Evolutionary conservation across 2,797 vertebrate species (phyloP).

Genomic region (Myotis myotis): DNA sequence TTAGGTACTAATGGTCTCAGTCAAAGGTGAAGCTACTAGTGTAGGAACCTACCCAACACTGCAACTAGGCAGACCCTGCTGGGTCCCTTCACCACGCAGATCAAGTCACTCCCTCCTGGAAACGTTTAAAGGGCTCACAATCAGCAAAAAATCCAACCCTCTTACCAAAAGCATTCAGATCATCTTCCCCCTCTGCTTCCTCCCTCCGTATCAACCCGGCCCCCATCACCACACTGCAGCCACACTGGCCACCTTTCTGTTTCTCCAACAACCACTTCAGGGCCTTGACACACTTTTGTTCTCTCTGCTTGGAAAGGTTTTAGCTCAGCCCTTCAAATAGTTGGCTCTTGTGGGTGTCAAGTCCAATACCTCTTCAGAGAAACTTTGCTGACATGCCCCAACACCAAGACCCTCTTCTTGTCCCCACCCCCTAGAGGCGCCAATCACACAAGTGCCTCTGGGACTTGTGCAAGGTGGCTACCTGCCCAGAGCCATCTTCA

Average conservation of each 20-base stretch:
- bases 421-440: not conserved
- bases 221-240: rapidly evolving
- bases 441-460: not conserved
- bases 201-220: not conserved
- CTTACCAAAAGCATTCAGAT: rapidly evolving
- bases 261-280: not conserved
- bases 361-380: not conserved
- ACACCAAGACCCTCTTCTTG: not conserved
- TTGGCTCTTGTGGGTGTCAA: not conserved
- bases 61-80: not conserved
- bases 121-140: not conserved
- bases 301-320: not conserved
- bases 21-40: not conserved
- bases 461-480: not conserved
- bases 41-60: not conserved
- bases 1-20: not conserved
- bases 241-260: no score
- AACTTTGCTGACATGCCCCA: not conserved
- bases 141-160: not conserved
- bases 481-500: not conserved
- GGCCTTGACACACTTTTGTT: not conserved
- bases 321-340: not conserved
- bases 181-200: not conserved
- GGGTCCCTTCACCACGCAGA: not conserved
- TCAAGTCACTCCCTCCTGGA: not conserved